Evolutionary conservation across 2,797 vertebrate species (phyloP).

Genomic region (Danio albolineatus): DNA sequence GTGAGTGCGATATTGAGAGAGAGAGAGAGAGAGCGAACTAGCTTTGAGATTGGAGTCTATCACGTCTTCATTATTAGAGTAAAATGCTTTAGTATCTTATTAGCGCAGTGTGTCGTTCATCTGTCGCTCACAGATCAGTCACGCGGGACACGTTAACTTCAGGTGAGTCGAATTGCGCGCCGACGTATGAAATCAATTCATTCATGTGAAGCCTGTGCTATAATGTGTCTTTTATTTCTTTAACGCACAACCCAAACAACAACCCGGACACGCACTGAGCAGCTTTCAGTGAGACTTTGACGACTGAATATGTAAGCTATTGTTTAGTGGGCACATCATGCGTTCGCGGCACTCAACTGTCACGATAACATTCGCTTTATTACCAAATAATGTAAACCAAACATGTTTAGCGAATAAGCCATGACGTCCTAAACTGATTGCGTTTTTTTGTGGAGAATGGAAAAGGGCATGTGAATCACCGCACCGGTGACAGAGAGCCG

Average conservation of each 20-base stretch:
- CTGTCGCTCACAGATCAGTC: constrained; percentile 69
- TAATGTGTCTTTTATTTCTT: constrained; percentile 18
- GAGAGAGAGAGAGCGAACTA: constrained; percentile 63
- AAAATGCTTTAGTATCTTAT: constrained; percentile 79
- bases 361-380: not conserved
- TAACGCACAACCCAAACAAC: not conserved
- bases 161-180: constrained; percentile 55
- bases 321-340: not conserved
- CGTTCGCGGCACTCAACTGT: not conserved
- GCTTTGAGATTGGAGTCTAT: constrained; percentile 75
- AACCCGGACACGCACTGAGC: not conserved
- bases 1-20: constrained; percentile 47
- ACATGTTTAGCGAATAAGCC: not conserved
- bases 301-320: not conserved
- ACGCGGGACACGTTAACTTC: constrained; percentile 70
- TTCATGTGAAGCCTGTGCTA: constrained; percentile 6
- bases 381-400: not conserved
- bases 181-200: constrained; percentile 32
- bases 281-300: constrained; percentile 5
- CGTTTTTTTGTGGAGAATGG: not conserved
- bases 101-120: constrained; percentile 66
- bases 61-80: constrained; percentile 77
- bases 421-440: constrained; percentile 1
- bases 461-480: constrained; percentile 66
- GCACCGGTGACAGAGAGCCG: constrained; percentile 77